Evolutionary conservation across 2,113 vertebrate genomes (phyloP).

Genomic region (Steatornis caripensis): DNA sequence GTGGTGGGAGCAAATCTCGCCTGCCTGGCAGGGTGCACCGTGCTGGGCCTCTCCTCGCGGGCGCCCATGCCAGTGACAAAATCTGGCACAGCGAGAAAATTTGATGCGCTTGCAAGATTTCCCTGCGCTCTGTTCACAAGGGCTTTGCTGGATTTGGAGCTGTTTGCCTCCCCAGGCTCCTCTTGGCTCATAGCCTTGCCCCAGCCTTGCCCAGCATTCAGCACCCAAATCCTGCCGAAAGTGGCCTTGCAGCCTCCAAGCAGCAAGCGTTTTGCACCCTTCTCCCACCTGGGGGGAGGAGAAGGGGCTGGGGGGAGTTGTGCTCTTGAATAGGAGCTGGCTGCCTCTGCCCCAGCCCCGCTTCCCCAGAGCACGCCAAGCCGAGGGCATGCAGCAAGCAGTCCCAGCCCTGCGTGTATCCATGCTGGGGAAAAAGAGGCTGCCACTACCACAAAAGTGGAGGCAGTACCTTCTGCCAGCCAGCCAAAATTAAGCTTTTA

Average conservation of each 20-base stretch:
- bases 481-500: background rate
- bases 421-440: fast-evolving
- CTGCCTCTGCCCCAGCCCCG: background rate
- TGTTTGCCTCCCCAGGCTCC: background rate
- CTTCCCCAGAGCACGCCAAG: fast-evolving
- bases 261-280: background rate
- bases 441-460: background rate
- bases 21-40: background rate
- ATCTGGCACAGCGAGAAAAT: conserved; percentile 38
- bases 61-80: conserved; percentile 25
- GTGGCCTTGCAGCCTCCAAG: background rate
- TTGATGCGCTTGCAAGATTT: conserved; percentile 33
- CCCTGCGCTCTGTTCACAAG: background rate
- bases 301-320: background rate
- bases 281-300: fast-evolving
- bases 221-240: background rate
- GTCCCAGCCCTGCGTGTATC: background rate
- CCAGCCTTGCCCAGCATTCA: background rate
- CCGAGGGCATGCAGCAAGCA: fast-evolving
- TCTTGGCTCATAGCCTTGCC: fast-evolving
- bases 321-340: no score
- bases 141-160: conserved; percentile 57
- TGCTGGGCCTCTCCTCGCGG: background rate
- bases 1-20: background rate
- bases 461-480: background rate